These are phyloP conservation scores for Lophius americanus DNA, from an alignment of 2,797 vertebrate genomes.

Conservation along the genomic window DNA sequence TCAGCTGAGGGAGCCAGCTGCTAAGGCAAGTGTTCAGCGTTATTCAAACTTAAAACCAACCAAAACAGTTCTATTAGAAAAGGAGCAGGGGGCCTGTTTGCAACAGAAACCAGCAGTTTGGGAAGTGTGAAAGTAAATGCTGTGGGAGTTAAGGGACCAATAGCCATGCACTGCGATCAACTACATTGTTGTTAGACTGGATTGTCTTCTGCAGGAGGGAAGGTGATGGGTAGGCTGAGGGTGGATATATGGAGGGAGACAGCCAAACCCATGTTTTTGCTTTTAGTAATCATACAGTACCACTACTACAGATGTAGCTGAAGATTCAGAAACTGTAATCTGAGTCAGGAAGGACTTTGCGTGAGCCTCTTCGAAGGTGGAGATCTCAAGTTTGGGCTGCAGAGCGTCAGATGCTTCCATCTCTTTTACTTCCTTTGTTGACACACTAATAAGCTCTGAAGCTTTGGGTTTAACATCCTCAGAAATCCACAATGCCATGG, in stretches of 20 bases:
- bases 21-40: constrained; percentile 41
- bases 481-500: constrained; percentile 75
- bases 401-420: constrained; percentile 45
- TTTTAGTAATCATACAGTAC: constrained; percentile 84
- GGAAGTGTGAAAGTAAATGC: constrained; percentile 29
- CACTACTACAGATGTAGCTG: constrained; percentile 86
- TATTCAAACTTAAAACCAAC: constrained; percentile 47
- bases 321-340: constrained; percentile 82
- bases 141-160: constrained; percentile 49
- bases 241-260: constrained; percentile 43
- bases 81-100: constrained; percentile 40
- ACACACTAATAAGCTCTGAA: constrained; percentile 33
- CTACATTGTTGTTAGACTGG: constrained; percentile 57
- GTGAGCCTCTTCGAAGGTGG: constrained; percentile 82
- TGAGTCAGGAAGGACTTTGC: constrained; percentile 78
- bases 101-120: constrained; percentile 56
- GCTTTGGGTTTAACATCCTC: constrained; percentile 49
- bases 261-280: constrained; percentile 41
- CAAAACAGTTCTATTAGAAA: constrained; percentile 43
- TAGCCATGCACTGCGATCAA: constrained; percentile 71
- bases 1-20: constrained; percentile 54
- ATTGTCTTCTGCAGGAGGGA: constrained; percentile 47
- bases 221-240: constrained; percentile 44
- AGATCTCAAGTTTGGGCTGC: constrained; percentile 76
- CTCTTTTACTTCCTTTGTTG: constrained; percentile 40